Evolutionary conservation across 2,113 vertebrate species (phyloP).

Genomic region (Oxygymnocypris stewartii): DNA sequence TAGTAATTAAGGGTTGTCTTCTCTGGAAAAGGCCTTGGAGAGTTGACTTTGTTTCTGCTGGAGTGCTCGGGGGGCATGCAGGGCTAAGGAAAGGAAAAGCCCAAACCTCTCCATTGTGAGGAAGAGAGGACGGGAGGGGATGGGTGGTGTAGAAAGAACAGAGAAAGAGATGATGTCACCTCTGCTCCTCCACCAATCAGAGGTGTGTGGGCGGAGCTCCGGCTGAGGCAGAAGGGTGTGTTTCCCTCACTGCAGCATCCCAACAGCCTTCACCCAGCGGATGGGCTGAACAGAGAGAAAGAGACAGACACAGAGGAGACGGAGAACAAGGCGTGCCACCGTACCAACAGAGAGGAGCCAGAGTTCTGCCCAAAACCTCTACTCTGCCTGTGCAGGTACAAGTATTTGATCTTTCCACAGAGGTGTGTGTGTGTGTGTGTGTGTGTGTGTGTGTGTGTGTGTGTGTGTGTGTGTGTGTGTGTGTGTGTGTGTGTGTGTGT

Average conservation of each 20-base stretch:
- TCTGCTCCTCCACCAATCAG: slow-evolving; percentile 36
- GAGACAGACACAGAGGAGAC: slow-evolving; percentile 2
- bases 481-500: no score
- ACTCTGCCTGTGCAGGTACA: slow-evolving; percentile 48
- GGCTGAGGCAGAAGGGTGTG: slow-evolving; percentile 38
- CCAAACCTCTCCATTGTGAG: slow-evolving; percentile 33
- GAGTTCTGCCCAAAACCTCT: slow-evolving; percentile 11
- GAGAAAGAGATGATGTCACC: slow-evolving; percentile 54
- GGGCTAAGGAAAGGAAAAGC: not conserved
- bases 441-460: not conserved
- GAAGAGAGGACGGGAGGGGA: not conserved
- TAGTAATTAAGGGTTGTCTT: no score
- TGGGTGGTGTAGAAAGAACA: slow-evolving; percentile 18
- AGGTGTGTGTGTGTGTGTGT: not conserved
- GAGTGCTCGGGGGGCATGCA: not conserved
- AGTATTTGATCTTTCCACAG: not conserved
- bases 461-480: not conserved
- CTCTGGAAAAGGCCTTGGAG: not conserved
- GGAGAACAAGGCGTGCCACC: slow-evolving; percentile 23
- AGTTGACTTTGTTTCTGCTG: no score
- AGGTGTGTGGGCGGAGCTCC: slow-evolving; percentile 1
- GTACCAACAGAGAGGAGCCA: not conserved
- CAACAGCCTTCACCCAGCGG: slow-evolving; percentile 39
- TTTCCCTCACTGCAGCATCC: slow-evolving; percentile 61
- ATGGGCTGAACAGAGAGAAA: slow-evolving; percentile 21